phyloP scores from a whole-genome alignment of 2,113 vertebrate genomes.

The Alouatta palliata region DNA sequence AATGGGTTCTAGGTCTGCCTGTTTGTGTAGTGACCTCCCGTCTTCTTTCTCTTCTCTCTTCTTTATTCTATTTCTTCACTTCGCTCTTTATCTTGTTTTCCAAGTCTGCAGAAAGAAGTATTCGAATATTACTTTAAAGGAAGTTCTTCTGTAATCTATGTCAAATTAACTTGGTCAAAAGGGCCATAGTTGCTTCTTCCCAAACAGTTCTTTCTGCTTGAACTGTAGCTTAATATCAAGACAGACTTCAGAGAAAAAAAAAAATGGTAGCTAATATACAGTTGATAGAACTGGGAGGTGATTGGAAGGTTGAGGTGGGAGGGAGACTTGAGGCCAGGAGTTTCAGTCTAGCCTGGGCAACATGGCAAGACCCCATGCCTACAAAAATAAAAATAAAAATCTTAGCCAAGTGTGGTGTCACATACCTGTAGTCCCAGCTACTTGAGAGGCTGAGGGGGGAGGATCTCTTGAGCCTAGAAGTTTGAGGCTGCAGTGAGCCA shows the following conservation, averaged over 20 bases:
- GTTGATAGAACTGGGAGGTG: background rate
- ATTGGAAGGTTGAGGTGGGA: no score
- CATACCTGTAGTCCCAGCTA: no score
- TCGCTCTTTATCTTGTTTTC: background rate
- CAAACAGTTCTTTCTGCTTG: background rate
- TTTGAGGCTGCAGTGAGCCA: no score
- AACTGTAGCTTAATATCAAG: background rate
- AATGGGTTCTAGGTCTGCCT: background rate
- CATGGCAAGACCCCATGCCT: no score
- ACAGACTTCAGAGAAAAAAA: background rate
- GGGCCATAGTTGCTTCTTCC: background rate
- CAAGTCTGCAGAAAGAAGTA: background rate
- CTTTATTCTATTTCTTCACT: background rate
- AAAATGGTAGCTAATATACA: background rate
- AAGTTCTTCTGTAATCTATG: background rate
- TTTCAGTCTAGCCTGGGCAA: no score
- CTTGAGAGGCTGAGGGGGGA: no score
- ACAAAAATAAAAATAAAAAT: no score
- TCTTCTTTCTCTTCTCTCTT: slow-evolving; percentile 18
- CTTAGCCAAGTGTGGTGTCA: no score
- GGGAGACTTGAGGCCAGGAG: no score
- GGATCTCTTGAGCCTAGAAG: no score
- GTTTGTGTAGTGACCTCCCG: background rate
- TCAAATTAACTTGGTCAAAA: background rate
- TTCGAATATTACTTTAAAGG: background rate